Percentiles rank a stretch among this genome's conserved stretches.
Conservation (phyloP, 2,888 invertebrate species). For the Drosophila mercatorum region DNA sequence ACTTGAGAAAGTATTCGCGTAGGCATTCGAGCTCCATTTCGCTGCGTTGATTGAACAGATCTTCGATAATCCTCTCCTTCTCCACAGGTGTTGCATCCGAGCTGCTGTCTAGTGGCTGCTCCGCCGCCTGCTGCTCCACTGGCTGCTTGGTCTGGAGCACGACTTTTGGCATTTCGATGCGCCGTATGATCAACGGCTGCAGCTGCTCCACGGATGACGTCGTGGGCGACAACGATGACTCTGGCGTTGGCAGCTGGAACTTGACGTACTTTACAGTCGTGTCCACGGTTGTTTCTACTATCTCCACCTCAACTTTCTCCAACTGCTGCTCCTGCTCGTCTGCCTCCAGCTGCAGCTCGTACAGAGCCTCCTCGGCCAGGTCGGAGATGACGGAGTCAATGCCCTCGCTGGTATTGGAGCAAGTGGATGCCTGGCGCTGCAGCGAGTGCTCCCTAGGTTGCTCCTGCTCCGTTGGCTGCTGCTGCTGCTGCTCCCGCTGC, state of each 20-base stretch:
- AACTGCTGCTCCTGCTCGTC: constrained; percentile 65
- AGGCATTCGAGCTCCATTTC: constrained; percentile 58
- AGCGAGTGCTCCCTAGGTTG: constrained; percentile 53
- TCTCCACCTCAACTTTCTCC: constrained; percentile 16
- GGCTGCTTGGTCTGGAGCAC: constrained; percentile 44
- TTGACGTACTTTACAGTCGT: constrained; percentile 53
- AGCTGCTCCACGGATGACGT: constrained; percentile 6
- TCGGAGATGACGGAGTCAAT: constrained; percentile 83
- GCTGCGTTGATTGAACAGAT: constrained; percentile 72
- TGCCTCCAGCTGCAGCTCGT: constrained; percentile 79
- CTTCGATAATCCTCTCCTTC: constrained; percentile 79
- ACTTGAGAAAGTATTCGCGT: constrained; percentile 82
- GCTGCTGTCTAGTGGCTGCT: constrained; percentile 14
- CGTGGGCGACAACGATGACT: constrained; percentile 17
- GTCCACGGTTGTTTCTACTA: neutral
- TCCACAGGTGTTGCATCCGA: constrained; percentile 63
- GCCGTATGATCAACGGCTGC: constrained; percentile 64
- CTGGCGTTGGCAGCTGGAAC: constrained; percentile 52
- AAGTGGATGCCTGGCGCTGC: constrained; percentile 71
- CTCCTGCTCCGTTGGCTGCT: constrained; percentile 52
- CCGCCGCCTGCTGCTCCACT: neutral
- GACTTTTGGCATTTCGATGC: constrained; percentile 68
- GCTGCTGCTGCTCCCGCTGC: constrained; percentile 49
- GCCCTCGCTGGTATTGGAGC: constrained; percentile 82
- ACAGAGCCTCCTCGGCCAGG: constrained; percentile 80